A percentile compares a stretch with the other conserved stretches of the same genome.
Conservation (phyloP, 2,888 invertebrate genomes). For the Thumatha senex region DNA sequence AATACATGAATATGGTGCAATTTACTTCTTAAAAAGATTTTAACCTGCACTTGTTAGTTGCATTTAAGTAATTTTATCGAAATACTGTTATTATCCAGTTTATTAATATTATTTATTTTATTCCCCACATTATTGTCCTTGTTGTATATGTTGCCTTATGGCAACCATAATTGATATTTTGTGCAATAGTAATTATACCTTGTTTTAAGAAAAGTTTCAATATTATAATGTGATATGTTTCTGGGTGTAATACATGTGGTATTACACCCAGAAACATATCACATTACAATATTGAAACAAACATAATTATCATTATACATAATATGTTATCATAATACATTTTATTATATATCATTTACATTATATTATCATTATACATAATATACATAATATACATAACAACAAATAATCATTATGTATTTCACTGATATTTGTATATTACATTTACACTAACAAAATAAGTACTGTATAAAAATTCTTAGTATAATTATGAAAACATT, state of each 20-base stretch:
- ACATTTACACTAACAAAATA: no score
- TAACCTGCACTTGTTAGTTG: slow-evolving; percentile 7
- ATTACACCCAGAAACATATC: no score
- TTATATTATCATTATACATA: no score
- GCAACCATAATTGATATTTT: slow-evolving; percentile 18
- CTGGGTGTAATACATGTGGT: no score
- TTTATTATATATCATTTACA: no score
- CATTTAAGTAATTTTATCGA: slow-evolving; percentile 8
- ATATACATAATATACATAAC: no score
- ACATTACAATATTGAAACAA: no score
- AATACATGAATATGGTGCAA: slow-evolving; percentile 12
- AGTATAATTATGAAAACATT: slow-evolving; percentile 13
- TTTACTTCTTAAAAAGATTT: slow-evolving; percentile 30
- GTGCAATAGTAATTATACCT: slow-evolving; percentile 20
- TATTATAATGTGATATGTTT: no score
- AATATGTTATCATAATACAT: no score
- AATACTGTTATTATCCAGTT: slow-evolving; percentile 9
- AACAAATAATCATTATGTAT: no score
- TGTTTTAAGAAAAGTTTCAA: slow-evolving; percentile 14
- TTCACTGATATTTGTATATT: no score
- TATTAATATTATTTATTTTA: slow-evolving; percentile 21
- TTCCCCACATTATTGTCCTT: slow-evolving; percentile 24
- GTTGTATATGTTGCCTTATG: slow-evolving; percentile 13
- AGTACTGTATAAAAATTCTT: not conserved
- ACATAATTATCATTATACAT: no score